A percentile compares a stretch with the other conserved stretches of the same genome.
phyloP scores from a whole-genome alignment of 2,888 invertebrate species.

The Cenopis cana region DNA sequence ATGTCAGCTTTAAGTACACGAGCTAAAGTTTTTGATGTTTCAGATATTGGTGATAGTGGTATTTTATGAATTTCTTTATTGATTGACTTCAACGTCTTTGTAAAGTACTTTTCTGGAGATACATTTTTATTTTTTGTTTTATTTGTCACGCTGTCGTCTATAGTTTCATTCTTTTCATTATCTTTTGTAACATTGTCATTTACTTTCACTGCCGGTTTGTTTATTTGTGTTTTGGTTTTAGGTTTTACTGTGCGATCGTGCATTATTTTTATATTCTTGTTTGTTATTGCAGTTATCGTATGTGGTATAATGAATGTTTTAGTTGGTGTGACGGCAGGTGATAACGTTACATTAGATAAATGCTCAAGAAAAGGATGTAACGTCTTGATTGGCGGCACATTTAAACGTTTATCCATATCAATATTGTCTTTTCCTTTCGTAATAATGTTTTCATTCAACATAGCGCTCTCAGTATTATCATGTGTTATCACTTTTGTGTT shows the following conservation, averaged over 20 bases:
- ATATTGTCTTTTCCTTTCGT: constrained; percentile 1
- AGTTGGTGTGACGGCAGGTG: constrained; percentile 43
- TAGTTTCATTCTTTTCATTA: constrained; percentile 53
- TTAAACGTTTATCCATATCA: neutral
- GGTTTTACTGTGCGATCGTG: constrained; percentile 78
- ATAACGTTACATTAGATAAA: constrained; percentile 15
- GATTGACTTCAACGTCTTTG: constrained; percentile 75
- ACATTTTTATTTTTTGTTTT: constrained; percentile 65
- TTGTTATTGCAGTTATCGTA: constrained; percentile 73
- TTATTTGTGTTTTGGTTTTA: constrained; percentile 71
- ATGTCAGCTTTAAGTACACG: constrained; percentile 68
- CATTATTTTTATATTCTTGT: constrained; percentile 73
- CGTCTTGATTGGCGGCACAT: neutral
- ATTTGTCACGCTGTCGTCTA: constrained; percentile 55
- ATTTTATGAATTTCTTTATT: constrained; percentile 83
- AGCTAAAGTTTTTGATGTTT: constrained; percentile 75
- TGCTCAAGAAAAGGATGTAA: neutral
- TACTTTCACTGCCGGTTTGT: constrained; percentile 61
- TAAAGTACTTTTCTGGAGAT: constrained; percentile 57
- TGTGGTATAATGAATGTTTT: constrained; percentile 59
- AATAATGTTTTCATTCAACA: constrained; percentile 21
- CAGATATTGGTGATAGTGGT: constrained; percentile 77
- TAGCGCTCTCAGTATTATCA: neutral
- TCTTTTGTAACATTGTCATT: constrained; percentile 54
- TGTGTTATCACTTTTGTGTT: neutral